Evolutionary conservation across 2,113 vertebrate genomes (phyloP), one percentile per base, ranked within the genome.

Genomic region (Artemisiospiza belli): DNA sequence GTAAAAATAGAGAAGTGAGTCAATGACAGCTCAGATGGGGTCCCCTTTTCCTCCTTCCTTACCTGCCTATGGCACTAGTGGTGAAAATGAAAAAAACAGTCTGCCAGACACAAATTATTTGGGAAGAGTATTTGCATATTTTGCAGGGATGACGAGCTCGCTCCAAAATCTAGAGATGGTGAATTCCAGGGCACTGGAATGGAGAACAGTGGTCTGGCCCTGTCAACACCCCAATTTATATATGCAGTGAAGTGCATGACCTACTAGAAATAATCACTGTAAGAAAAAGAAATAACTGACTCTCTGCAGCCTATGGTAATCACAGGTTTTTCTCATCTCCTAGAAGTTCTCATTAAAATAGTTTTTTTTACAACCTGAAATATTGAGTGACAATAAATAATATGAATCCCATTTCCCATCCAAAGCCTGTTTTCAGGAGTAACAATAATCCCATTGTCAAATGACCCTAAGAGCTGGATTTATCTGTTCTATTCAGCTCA

Each of bases 391-490:
- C 94, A 96, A 94, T 88, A 96, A 97, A 78, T 72, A 97, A 83
- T 44, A 85, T 5, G 22, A 95, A 95, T 83, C 88, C 83, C 31
- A 87, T 87, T 93, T 95, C 91, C 83, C 68, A 90, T 72, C 69
- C 57, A 49, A 95, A 97, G 82, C 35, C 72, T 27, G 20, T 96
- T 92, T 94, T 78, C 70, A 93, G 62, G 52, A 96, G 62, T 94
- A 95, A 97, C 94, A 97, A 95, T 92, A 94, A 97, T 92, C 78
- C 94, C 83, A 80, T 23, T 96, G 94, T 97, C 85, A 96, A 97
- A 94, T 8, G 83, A 89, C 75, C 78, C 87, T 91, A 95, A 93
- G 89, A 97, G 61, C 80, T 85, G 93, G 92, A 96, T 96, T 86
- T 95, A 96, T 95, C 81, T 82, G 51, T 92, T 96, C 87, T 81